Conservation (phyloP, 1,140 invertebrate genomes). For the Tetragonula clypearis region DNA sequence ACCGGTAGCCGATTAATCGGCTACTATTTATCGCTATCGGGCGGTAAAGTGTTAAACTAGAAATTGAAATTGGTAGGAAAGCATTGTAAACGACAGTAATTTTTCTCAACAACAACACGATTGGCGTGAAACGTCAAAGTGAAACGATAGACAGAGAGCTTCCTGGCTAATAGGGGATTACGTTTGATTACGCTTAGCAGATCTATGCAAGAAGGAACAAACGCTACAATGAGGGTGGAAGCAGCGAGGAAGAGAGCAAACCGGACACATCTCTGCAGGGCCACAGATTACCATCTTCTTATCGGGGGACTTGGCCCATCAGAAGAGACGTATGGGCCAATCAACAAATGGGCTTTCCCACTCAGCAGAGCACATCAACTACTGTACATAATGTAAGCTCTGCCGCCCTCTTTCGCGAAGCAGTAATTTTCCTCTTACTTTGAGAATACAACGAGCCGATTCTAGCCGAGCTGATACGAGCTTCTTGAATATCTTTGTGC, state of each 20-base stretch:
- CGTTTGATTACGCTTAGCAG: constrained; percentile 30
- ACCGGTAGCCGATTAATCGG: too few relatives aligned
- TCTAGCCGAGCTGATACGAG: too few relatives aligned
- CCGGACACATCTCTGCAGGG: constrained; percentile 68
- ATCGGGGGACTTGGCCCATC: constrained; percentile 88
- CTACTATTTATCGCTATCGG: too few relatives aligned
- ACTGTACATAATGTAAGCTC: constrained; percentile 67
- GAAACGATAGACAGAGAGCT: too few relatives aligned
- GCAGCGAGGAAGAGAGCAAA: constrained; percentile 78
- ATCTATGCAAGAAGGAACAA: constrained; percentile 59
- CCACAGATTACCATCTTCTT: constrained; percentile 80
- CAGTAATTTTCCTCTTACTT: background rate
- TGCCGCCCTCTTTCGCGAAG: background rate
- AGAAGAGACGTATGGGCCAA: constrained; percentile 83
- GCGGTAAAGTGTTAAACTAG: too few relatives aligned
- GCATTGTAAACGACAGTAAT: too few relatives aligned
- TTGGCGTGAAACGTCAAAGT: too few relatives aligned
- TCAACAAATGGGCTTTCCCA: constrained; percentile 79
- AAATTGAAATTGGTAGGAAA: too few relatives aligned
- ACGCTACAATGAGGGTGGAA: constrained; percentile 72
- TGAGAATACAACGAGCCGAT: background rate
- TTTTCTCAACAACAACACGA: too few relatives aligned
- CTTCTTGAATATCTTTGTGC: background rate
- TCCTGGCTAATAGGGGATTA: background rate
- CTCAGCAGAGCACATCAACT: constrained; percentile 66